phyloP scores from a whole-genome alignment of 2,888 invertebrate genomes.

The Hanleya hanleyi region DNA sequence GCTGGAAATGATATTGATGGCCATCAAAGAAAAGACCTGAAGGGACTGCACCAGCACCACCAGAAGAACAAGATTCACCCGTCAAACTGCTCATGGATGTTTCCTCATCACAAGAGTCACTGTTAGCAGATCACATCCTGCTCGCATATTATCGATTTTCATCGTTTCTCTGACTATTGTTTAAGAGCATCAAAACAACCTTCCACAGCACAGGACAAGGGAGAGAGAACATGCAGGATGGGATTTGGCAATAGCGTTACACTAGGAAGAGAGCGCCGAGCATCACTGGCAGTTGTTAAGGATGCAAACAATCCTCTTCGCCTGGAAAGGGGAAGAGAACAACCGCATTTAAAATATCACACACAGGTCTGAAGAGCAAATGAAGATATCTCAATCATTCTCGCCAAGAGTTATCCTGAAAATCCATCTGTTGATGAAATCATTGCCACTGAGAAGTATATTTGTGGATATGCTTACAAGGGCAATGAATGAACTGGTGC shows the following conservation, averaged over 20 bases:
- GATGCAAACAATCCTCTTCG: constrained; percentile 36
- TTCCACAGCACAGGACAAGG: background rate
- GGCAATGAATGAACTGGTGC: constrained; percentile 41
- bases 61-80: constrained; percentile 40
- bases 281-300: constrained; percentile 28
- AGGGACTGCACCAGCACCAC: constrained; percentile 38
- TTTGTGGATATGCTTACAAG: too few species aligned
- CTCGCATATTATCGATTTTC: constrained; percentile 31
- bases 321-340: constrained; percentile 45
- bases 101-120: constrained; percentile 28
- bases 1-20: too few species aligned
- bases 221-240: constrained; percentile 33
- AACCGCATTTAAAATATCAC: constrained; percentile 41
- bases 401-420: constrained; percentile 40
- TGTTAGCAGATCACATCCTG: constrained; percentile 39
- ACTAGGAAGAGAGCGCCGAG: constrained; percentile 23
- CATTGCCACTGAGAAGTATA: too few species aligned
- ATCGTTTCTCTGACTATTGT: constrained; percentile 40
- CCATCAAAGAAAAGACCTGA: constrained; percentile 45
- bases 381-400: constrained; percentile 43
- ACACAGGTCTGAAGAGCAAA: constrained; percentile 45
- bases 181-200: background rate
- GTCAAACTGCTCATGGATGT: constrained; percentile 43
- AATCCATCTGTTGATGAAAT: too few species aligned
- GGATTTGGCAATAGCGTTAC: constrained; percentile 33